phyloP scores from a whole-genome alignment of 2,888 invertebrate species.

The Latrodectus hesperus region DNA sequence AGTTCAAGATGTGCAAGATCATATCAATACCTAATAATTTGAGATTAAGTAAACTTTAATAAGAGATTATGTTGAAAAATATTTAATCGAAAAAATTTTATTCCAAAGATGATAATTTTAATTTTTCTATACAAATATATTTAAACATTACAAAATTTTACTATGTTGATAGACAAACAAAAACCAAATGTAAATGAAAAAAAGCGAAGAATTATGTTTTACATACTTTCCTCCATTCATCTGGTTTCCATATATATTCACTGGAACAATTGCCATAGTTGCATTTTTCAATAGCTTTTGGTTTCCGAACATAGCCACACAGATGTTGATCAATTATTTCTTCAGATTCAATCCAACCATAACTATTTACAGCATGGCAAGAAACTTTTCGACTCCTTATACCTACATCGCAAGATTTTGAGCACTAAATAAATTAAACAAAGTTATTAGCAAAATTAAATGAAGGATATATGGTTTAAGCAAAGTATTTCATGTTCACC shows the following conservation, averaged over 20 bases:
- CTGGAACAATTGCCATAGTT: slow-evolving; percentile 78
- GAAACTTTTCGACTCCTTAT: slow-evolving; percentile 79
- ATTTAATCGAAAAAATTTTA: not conserved
- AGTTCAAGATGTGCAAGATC: too few species aligned
- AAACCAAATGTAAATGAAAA: too few species aligned
- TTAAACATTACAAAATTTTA: too few species aligned
- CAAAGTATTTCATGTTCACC: too few species aligned
- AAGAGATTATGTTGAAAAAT: too few species aligned
- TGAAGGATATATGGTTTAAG: not conserved
- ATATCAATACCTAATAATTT: too few species aligned
- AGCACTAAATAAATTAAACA: slow-evolving; percentile 77
- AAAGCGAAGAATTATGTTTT: too few species aligned
- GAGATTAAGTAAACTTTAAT: too few species aligned
- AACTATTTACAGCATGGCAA: slow-evolving; percentile 79
- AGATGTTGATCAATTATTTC: slow-evolving; percentile 73
- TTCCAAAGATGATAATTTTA: not conserved
- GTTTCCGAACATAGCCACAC: slow-evolving; percentile 31
- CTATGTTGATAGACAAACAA: too few species aligned
- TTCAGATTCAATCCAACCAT: slow-evolving; percentile 78
- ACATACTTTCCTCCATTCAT: slow-evolving; percentile 77
- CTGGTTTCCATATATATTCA: slow-evolving; percentile 78
- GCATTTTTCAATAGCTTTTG: slow-evolving; percentile 74
- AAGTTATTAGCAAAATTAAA: too few species aligned
- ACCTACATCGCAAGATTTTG: slow-evolving; percentile 79
- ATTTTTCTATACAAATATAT: not conserved